These are phyloP conservation scores for Spodoptera litura DNA, from an alignment of 1,140 invertebrate species.

Conservation along the genomic window DNA sequence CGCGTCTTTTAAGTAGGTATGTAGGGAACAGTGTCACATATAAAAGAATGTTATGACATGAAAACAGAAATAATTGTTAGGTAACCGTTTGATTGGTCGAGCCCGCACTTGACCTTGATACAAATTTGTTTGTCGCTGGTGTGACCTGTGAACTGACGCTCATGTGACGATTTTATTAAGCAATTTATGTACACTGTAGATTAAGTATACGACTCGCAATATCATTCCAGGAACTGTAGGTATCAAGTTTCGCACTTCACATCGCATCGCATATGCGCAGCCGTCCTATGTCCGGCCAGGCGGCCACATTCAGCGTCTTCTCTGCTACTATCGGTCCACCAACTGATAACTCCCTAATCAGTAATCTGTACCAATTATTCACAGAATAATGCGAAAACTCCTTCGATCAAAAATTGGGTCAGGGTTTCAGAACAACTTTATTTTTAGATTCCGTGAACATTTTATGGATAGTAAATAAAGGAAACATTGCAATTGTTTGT, in stretches of 20 bases:
- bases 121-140: constrained; percentile 59
- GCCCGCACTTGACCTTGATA: constrained; percentile 63
- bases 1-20: not conserved
- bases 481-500: not conserved
- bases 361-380: constrained; percentile 12
- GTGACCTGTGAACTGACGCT: constrained; percentile 54
- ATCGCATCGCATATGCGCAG: no score
- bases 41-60: not conserved
- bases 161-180: constrained; percentile 49
- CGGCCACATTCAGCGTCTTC: constrained; percentile 4
- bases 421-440: constrained; percentile 32
- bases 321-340: not conserved
- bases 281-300: not conserved
- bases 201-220: constrained; percentile 14
- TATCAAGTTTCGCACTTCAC: constrained; percentile 35
- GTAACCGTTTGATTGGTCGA: constrained; percentile 32
- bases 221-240: constrained; percentile 48
- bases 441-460: constrained; percentile 19
- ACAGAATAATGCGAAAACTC: constrained; percentile 24
- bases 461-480: constrained; percentile 10
- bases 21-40: not conserved
- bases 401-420: constrained; percentile 27
- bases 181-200: not conserved
- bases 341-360: not conserved
- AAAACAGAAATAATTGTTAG: constrained; percentile 19